Percentiles rank a stretch among this genome's conserved stretches.
These are phyloP conservation scores for Siphlonurus alternatus DNA, from an alignment of 2,888 invertebrate genomes.

Conservation along the genomic window DNA sequence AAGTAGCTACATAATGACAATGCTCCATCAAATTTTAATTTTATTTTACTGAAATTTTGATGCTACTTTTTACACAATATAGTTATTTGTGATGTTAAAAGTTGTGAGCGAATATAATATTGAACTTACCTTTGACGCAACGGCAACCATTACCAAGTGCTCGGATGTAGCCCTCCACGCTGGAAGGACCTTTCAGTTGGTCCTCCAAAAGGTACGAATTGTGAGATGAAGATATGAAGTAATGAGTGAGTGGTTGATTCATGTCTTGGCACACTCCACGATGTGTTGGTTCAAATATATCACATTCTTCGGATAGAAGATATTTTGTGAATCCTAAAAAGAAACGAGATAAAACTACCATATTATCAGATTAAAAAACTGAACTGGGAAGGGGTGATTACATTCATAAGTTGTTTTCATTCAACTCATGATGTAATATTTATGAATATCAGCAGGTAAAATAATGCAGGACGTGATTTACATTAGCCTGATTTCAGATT, in stretches of 20 bases:
- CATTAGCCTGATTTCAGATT: background rate
- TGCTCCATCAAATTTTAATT: too few species aligned
- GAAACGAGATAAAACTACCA: slow-evolving; percentile 2
- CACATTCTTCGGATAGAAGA: slow-evolving; percentile 29
- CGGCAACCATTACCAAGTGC: slow-evolving; percentile 32
- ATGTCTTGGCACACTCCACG: slow-evolving; percentile 30
- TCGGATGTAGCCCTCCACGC: slow-evolving; percentile 31
- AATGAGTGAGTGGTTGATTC: slow-evolving; percentile 32
- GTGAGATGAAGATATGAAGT: slow-evolving; percentile 33
- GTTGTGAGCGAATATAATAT: too few species aligned
- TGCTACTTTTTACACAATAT: too few species aligned
- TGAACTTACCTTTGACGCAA: slow-evolving; percentile 31
- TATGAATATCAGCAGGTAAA: background rate
- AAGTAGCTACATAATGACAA: too few species aligned
- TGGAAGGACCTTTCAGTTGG: slow-evolving; percentile 33
- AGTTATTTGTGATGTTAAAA: too few species aligned
- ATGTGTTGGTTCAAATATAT: slow-evolving; percentile 32
- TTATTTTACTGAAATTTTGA: too few species aligned
- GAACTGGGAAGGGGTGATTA: background rate
- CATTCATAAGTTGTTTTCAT: background rate
- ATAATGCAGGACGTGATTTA: too few species aligned
- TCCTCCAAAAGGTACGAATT: slow-evolving; percentile 36
- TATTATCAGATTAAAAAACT: background rate
- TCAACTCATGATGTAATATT: background rate
- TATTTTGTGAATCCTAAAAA: slow-evolving; percentile 26